These are phyloP conservation scores for Drosophila triauraria DNA, from an alignment of 1,140 invertebrate genomes.

Conservation along the genomic window DNA sequence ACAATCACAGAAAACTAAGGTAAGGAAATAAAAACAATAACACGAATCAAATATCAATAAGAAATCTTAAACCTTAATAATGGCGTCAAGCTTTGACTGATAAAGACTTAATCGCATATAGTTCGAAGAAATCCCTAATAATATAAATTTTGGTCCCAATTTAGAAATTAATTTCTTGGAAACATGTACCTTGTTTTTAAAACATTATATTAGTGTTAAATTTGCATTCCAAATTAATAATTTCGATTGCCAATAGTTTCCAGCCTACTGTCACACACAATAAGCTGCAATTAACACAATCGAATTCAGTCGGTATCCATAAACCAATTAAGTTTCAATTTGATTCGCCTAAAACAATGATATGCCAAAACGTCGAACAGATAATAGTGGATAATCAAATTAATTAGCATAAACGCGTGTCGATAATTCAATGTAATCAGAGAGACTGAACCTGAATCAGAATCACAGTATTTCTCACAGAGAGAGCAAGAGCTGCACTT, in stretches of 20 bases:
- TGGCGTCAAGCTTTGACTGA: not conserved
- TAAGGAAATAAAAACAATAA: constrained; percentile 40
- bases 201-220: not conserved
- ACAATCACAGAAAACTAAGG: constrained; percentile 81
- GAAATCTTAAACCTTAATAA: not conserved
- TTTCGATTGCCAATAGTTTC: constrained; percentile 8
- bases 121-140: not conserved
- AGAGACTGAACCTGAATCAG: constrained; percentile 25
- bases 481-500: constrained; percentile 20
- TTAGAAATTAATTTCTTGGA: not conserved
- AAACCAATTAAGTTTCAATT: constrained; percentile 14
- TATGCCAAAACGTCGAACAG: constrained; percentile 20
- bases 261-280: constrained; percentile 5
- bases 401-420: constrained; percentile 61
- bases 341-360: constrained; percentile 30
- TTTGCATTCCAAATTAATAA: constrained; percentile 6
- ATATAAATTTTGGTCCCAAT: not conserved
- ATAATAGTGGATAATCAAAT: constrained; percentile 47
- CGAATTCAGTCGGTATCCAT: constrained; percentile 12
- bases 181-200: not conserved
- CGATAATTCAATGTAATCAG: constrained; percentile 58
- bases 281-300: constrained; percentile 4
- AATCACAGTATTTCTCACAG: constrained; percentile 17
- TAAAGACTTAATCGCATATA: not conserved
- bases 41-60: too few species aligned